These are phyloP conservation scores for Canis aureus DNA, from an alignment of 2,113 vertebrate genomes.

Conservation along the genomic window DNA sequence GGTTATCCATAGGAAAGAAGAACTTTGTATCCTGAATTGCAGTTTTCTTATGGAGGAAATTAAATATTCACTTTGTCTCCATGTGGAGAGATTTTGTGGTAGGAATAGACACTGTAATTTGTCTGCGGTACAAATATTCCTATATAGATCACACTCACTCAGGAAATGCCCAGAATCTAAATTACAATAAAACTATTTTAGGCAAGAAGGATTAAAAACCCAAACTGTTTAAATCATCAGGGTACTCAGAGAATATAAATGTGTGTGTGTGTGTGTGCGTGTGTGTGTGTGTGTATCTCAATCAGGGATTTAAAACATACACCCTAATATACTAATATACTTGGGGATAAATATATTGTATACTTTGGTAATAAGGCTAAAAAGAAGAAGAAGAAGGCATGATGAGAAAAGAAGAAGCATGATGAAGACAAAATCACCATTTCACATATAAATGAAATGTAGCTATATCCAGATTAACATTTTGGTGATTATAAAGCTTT, in stretches of 20 bases:
- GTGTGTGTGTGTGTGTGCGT: background rate
- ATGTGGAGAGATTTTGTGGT: background rate
- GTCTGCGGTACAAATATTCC: background rate
- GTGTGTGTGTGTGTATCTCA: background rate
- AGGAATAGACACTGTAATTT: background rate
- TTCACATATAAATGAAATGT: background rate
- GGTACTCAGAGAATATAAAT: background rate
- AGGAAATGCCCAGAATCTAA: background rate
- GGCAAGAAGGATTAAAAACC: background rate
- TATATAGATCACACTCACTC: background rate
- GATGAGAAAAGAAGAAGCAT: background rate
- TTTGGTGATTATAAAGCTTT: slow-evolving; percentile 15
- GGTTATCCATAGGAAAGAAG: background rate
- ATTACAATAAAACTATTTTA: background rate
- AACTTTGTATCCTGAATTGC: background rate
- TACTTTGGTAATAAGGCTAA: background rate
- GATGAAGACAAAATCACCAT: background rate
- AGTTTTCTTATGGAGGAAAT: background rate
- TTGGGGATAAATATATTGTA: background rate
- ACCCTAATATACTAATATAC: background rate
- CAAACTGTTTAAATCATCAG: background rate
- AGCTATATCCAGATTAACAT: background rate
- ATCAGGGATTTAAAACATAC: background rate
- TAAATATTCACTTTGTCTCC: background rate
- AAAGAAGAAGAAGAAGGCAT: background rate